These are phyloP conservation scores for Andinoacara biseriatus DNA, from an alignment of 2,113 vertebrate species.

Conservation along the genomic window DNA sequence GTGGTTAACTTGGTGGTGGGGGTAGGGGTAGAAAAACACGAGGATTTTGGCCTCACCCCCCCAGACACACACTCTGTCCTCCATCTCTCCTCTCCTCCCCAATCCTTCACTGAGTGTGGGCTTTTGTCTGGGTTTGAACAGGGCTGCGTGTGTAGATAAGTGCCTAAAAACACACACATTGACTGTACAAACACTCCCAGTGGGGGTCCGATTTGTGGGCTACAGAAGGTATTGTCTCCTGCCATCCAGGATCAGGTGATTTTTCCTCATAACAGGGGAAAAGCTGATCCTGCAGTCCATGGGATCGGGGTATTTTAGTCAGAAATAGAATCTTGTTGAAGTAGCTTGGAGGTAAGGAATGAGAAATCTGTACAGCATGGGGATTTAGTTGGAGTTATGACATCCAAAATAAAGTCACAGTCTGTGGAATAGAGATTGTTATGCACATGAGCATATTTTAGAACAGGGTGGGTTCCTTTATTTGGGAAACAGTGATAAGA, in stretches of 20 bases:
- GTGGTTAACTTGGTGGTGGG: neutral
- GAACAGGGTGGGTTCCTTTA: conserved; percentile 19
- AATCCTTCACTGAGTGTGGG: conserved; percentile 29
- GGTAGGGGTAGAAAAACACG: neutral
- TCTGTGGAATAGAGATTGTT: neutral
- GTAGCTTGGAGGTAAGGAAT: conserved; percentile 25
- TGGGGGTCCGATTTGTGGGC: conserved; percentile 59
- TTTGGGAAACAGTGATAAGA: conserved; percentile 20
- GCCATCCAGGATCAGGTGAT: conserved; percentile 52
- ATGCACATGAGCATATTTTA: conserved; percentile 21
- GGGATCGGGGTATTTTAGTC: conserved; percentile 53
- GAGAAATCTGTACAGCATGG: neutral
- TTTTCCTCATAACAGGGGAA: conserved; percentile 54
- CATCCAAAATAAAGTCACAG: conserved; percentile 32
- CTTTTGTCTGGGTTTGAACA: conserved; percentile 34
- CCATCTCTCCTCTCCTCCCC: neutral
- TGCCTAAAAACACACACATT: conserved; percentile 43
- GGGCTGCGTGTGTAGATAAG: conserved; percentile 59
- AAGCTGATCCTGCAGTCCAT: conserved; percentile 54
- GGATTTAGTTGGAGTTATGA: conserved; percentile 22
- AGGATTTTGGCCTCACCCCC: neutral
- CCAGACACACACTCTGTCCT: neutral
- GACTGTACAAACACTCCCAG: conserved; percentile 35
- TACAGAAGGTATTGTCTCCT: conserved; percentile 65
- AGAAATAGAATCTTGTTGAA: conserved; percentile 43